These are phyloP conservation scores for Percopsis transmontana DNA, from an alignment of 2,113 vertebrate genomes.

Conservation along the genomic window DNA sequence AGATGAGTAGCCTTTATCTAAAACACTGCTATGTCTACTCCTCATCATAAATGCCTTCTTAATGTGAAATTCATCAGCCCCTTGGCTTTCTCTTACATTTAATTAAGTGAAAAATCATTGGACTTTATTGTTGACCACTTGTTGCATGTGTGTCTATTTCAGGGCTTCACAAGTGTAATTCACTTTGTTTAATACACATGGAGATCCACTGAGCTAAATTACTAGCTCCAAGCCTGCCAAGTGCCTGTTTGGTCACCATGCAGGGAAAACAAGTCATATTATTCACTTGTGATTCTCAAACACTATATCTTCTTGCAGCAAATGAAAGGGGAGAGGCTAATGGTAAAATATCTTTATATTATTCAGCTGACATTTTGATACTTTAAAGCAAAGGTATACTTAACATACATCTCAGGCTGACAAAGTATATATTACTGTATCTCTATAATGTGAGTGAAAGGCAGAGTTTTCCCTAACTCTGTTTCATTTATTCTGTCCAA, in stretches of 20 bases:
- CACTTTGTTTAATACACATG: neutral
- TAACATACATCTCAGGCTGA: constrained; percentile 46
- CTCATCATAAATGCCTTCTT: neutral
- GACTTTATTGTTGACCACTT: neutral
- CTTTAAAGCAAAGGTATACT: constrained; percentile 38
- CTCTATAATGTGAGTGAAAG: constrained; percentile 52
- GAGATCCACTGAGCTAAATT: neutral
- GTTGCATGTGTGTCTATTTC: constrained; percentile 1
- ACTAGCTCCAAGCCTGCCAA: constrained; percentile 11
- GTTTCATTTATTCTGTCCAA: constrained; percentile 53
- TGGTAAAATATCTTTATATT: constrained; percentile 47
- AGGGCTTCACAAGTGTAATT: constrained; percentile 1
- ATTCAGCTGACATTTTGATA: constrained; percentile 58
- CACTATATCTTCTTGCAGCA: constrained; percentile 40
- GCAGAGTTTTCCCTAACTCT: constrained; percentile 49
- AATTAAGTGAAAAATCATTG: constrained; percentile 7
- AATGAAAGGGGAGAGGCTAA: constrained; percentile 45
- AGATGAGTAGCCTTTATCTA: too few species aligned
- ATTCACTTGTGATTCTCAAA: constrained; percentile 28
- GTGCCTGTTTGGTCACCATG: constrained; percentile 12
- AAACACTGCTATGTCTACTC: neutral
- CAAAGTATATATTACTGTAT: constrained; percentile 38
- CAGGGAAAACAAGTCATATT: constrained; percentile 21
- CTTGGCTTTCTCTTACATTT: constrained; percentile 3
- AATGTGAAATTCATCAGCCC: constrained; percentile 12